Percentiles rank a stretch among this genome's conserved stretches.
These are phyloP conservation scores for Ornithoptera priamus DNA, from an alignment of 2,888 invertebrate species.

Conservation along the genomic window DNA sequence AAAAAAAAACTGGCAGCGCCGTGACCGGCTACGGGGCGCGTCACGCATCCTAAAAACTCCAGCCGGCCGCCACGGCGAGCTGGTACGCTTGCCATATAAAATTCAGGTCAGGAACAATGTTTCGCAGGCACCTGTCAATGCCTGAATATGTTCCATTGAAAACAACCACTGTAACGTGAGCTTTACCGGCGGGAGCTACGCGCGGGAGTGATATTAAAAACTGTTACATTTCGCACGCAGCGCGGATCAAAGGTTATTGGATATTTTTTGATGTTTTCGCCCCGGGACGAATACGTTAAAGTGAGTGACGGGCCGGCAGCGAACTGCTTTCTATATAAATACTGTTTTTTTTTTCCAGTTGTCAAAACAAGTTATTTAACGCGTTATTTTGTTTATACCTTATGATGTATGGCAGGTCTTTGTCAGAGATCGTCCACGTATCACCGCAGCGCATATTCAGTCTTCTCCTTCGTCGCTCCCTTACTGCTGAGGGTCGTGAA, in stretches of 20 bases:
- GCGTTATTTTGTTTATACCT: too few species aligned
- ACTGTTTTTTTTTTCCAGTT: neutral
- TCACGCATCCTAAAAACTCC: constrained; percentile 23
- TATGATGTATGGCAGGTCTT: too few species aligned
- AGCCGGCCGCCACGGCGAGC: constrained; percentile 12
- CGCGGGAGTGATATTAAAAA: constrained; percentile 23
- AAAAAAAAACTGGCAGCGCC: constrained; percentile 20
- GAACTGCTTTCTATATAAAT: constrained; percentile 31
- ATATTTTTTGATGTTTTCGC: constrained; percentile 38
- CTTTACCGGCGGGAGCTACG: constrained; percentile 27
- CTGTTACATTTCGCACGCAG: constrained; percentile 17
- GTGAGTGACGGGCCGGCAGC: constrained; percentile 36
- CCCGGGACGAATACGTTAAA: constrained; percentile 38
- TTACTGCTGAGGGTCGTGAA: too few species aligned
- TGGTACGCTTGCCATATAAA: constrained; percentile 34
- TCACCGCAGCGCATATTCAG: too few species aligned
- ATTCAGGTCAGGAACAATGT: constrained; percentile 44
- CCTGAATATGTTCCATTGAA: constrained; percentile 36
- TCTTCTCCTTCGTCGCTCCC: too few species aligned
- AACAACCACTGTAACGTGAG: constrained; percentile 33
- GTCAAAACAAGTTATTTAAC: too few species aligned
- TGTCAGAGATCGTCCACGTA: too few species aligned
- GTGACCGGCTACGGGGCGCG: constrained; percentile 16
- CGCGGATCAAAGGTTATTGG: constrained; percentile 34
- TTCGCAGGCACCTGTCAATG: constrained; percentile 38